Evolutionary conservation across 2,113 vertebrate genomes (phyloP).

Genomic region (Antechinus flavipes): DNA sequence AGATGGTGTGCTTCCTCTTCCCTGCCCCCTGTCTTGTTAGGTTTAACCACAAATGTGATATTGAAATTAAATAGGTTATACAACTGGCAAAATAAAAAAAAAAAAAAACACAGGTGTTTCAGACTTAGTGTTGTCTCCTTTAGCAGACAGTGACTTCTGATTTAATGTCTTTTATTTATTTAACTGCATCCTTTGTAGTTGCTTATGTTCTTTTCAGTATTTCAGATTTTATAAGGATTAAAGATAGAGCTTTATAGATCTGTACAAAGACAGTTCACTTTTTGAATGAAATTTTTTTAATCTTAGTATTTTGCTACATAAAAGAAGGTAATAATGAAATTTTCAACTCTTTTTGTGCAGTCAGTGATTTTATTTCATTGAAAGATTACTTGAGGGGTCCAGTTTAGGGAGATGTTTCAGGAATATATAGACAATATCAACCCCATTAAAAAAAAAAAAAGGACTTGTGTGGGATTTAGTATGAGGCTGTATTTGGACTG

Average conservation of each 20-base stretch:
- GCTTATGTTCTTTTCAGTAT: neutral
- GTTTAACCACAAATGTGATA: conserved; percentile 56
- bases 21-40: conserved; percentile 43
- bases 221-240: conserved; percentile 41
- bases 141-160: conserved; percentile 22
- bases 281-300: neutral
- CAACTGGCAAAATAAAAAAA: conserved; percentile 39
- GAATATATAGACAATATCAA: conserved; percentile 3
- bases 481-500: conserved; percentile 1
- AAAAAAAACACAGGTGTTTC: conserved; percentile 5
- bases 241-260: neutral
- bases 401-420: neutral
- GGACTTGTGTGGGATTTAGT: neutral
- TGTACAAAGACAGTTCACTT: neutral
- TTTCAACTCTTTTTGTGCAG: conserved; percentile 35
- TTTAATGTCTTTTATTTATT: conserved; percentile 13
- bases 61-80: conserved; percentile 40
- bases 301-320: neutral
- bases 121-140: conserved; percentile 11
- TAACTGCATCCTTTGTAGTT: neutral
- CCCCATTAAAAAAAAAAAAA: neutral
- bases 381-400: neutral
- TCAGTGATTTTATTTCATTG: conserved; percentile 35
- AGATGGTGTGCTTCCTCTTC: conserved; percentile 68
- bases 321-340: conserved; percentile 2